Conservation (phyloP, 2,797 vertebrate genomes). For the Mormyrus hasselquistii region DNA sequence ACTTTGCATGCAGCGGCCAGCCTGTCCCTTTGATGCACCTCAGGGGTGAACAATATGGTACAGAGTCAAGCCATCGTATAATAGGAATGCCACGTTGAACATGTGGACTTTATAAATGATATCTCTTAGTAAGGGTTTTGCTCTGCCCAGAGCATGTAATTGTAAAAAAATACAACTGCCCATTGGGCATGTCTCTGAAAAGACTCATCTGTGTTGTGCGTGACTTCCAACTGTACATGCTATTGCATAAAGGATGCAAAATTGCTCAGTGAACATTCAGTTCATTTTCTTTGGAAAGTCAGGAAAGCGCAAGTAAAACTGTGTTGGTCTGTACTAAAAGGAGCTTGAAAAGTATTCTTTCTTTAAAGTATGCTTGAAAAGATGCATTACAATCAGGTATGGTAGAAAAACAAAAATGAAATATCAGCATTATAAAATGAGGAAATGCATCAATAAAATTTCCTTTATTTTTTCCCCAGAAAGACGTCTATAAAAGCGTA, state of each 20-base stretch:
- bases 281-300: slow-evolving; percentile 30
- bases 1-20: not conserved
- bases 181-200: not conserved
- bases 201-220: not conserved
- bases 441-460: slow-evolving; percentile 76
- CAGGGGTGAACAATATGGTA: not conserved
- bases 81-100: not conserved
- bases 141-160: not conserved
- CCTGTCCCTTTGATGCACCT: not conserved
- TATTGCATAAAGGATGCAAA: slow-evolving; percentile 26
- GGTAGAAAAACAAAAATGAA: slow-evolving; percentile 51
- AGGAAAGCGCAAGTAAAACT: not conserved
- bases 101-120: not conserved
- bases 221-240: slow-evolving; percentile 6
- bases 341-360: not conserved
- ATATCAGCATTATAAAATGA: slow-evolving; percentile 55
- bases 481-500: slow-evolving; percentile 95
- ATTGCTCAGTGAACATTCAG: slow-evolving; percentile 30
- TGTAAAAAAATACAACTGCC: slow-evolving; percentile 5
- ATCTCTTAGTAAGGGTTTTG: not conserved
- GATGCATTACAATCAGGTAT: slow-evolving; percentile 61
- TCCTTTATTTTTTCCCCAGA: slow-evolving; percentile 81
- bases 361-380: slow-evolving; percentile 17
- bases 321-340: slow-evolving; percentile 4
- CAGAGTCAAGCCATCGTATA: not conserved